phyloP scores from a whole-genome alignment of 1,140 invertebrate genomes.

The Episyrphus balteatus region DNA sequence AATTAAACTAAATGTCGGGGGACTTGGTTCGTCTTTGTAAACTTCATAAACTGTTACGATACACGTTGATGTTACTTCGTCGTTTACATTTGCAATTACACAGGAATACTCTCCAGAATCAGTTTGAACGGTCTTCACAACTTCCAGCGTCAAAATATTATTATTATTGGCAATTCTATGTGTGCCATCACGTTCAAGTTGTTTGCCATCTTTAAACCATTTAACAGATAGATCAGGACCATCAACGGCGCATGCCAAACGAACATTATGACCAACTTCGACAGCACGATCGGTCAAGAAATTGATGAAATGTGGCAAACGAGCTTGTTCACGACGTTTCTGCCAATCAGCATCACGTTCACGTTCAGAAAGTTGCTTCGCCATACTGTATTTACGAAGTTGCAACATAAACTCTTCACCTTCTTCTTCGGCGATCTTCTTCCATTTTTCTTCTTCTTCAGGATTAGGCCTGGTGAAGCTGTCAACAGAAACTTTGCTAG shows the following conservation, averaged over 20 bases:
- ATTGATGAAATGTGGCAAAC: slow-evolving; percentile 40
- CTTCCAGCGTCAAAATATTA: slow-evolving; percentile 66
- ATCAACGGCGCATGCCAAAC: slow-evolving; percentile 75
- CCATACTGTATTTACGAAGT: slow-evolving; percentile 32
- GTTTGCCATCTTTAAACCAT: slow-evolving; percentile 70
- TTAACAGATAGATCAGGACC: slow-evolving; percentile 66
- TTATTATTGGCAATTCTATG: slow-evolving; percentile 50
- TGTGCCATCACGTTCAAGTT: slow-evolving; percentile 42
- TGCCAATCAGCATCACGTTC: slow-evolving; percentile 36
- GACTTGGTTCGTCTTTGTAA: slow-evolving; percentile 34
- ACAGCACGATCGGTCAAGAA: slow-evolving; percentile 65
- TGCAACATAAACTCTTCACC: slow-evolving; percentile 34
- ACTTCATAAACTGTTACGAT: slow-evolving; percentile 35
- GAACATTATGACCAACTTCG: slow-evolving; percentile 59
- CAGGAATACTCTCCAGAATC: slow-evolving; percentile 68
- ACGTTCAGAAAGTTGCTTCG: slow-evolving; percentile 25
- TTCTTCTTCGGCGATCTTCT: slow-evolving; percentile 29
- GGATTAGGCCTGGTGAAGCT: slow-evolving; percentile 27
- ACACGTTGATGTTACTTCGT: slow-evolving; percentile 55
- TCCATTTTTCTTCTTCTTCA: slow-evolving; percentile 30
- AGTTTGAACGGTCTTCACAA: slow-evolving; percentile 48
- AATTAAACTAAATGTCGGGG: slow-evolving; percentile 32
- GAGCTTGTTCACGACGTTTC: slow-evolving; percentile 22
- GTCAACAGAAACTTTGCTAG: slow-evolving; percentile 29
- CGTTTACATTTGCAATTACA: slow-evolving; percentile 60